Evolutionary conservation across 2,113 vertebrate species (phyloP).

Genomic region (Pangasianodon hypophthalmus): DNA sequence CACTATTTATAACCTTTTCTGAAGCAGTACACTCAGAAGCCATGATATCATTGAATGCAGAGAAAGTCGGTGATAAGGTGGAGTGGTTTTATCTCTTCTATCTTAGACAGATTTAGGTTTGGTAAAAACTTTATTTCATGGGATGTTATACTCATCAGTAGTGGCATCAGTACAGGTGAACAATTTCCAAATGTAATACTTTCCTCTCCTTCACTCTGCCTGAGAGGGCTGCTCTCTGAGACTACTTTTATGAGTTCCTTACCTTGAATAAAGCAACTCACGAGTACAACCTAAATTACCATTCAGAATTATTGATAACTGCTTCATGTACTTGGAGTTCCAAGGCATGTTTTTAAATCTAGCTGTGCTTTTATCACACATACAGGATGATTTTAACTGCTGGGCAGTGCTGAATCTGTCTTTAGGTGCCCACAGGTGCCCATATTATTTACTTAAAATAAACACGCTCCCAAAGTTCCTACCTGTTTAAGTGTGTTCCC

Average conservation of each 20-base stretch:
- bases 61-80: neutral
- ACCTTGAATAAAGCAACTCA: neutral
- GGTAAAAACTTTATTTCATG: neutral
- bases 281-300: neutral
- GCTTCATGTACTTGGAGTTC: neutral
- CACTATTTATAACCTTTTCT: neutral
- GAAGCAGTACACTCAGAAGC: neutral
- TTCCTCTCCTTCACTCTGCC: neutral
- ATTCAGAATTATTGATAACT: neutral
- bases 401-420: neutral
- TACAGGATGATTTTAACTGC: neutral
- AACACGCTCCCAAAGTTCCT: neutral
- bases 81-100: neutral
- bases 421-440: neutral
- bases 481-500: neutral
- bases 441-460: neutral
- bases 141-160: neutral
- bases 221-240: neutral
- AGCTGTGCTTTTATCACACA: neutral
- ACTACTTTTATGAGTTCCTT: neutral
- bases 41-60: neutral
- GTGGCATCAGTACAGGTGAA: neutral
- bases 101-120: neutral
- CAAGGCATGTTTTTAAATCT: neutral
- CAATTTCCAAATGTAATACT: neutral